Conservation (phyloP, 2,888 invertebrate species). For the Cordilura impudica region DNA sequence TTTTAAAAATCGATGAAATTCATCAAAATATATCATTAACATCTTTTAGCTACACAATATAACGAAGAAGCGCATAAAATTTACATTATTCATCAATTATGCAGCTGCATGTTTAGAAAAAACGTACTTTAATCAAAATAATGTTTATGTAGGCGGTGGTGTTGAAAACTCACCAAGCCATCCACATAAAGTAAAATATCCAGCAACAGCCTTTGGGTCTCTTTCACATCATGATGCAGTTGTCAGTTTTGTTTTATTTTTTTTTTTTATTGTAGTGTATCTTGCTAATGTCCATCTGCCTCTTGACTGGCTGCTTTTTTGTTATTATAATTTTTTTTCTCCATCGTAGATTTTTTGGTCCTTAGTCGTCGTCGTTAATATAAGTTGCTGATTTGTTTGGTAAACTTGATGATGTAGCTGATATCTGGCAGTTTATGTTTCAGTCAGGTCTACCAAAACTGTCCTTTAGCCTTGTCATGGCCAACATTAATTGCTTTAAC, state of each 20-base stretch:
- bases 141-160: constrained; percentile 48
- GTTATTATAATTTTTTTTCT: not conserved
- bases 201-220: constrained; percentile 25
- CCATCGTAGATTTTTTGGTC: not conserved
- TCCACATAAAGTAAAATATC: constrained; percentile 13
- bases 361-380: constrained; percentile 25
- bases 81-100: constrained; percentile 61
- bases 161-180: constrained; percentile 16
- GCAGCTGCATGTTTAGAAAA: constrained; percentile 52
- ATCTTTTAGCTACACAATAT: constrained; percentile 22
- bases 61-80: constrained; percentile 34
- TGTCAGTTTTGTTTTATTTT: constrained; percentile 18
- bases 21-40: constrained; percentile 29
- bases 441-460: not conserved
- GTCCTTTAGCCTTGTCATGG: constrained; percentile 41
- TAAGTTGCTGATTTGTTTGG: constrained; percentile 44
- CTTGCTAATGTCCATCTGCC: constrained; percentile 54
- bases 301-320: constrained; percentile 30
- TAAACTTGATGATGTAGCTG: constrained; percentile 28
- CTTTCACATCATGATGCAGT: constrained; percentile 34
- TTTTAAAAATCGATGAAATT: too few relatives aligned
- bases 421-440: not conserved
- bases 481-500: constrained; percentile 35
- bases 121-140: constrained; percentile 3
- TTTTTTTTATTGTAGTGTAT: constrained; percentile 24